Evolutionary conservation across 2,797 vertebrate species (phyloP).

Genomic region (Hemibagrus guttatus): DNA sequence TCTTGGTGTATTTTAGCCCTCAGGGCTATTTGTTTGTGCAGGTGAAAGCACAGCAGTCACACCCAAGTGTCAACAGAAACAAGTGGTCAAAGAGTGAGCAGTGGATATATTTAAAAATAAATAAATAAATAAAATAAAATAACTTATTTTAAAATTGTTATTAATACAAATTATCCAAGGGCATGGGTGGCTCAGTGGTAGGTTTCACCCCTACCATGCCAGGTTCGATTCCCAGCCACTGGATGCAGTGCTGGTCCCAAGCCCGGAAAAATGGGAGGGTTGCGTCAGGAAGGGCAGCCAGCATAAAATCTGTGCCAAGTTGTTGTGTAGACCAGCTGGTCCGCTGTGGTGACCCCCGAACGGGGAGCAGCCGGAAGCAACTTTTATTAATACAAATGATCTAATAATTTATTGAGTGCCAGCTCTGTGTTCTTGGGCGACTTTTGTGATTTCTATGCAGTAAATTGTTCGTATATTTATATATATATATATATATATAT

Average conservation of each 20-base stretch:
- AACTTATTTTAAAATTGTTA: not conserved
- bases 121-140: too few species aligned
- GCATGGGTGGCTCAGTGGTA: too few species aligned
- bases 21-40: not conserved
- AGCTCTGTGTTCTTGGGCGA: not conserved
- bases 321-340: too few species aligned
- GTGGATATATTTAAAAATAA: too few species aligned
- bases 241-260: too few species aligned
- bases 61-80: not conserved
- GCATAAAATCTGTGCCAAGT: too few species aligned
- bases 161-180: not conserved
- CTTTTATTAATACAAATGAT: not conserved
- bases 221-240: too few species aligned
- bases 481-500: not conserved
- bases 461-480: not conserved
- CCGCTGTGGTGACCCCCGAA: too few species aligned
- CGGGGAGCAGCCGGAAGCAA: too few species aligned
- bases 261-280: too few species aligned
- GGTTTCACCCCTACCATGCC: too few species aligned
- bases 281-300: too few species aligned
- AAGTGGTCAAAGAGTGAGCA: not conserved
- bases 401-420: not conserved
- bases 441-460: not conserved
- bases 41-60: not conserved
- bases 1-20: not conserved